These are phyloP conservation scores for Axea sp. DNA, from an alignment of 2,888 invertebrate species.

Conservation along the genomic window DNA sequence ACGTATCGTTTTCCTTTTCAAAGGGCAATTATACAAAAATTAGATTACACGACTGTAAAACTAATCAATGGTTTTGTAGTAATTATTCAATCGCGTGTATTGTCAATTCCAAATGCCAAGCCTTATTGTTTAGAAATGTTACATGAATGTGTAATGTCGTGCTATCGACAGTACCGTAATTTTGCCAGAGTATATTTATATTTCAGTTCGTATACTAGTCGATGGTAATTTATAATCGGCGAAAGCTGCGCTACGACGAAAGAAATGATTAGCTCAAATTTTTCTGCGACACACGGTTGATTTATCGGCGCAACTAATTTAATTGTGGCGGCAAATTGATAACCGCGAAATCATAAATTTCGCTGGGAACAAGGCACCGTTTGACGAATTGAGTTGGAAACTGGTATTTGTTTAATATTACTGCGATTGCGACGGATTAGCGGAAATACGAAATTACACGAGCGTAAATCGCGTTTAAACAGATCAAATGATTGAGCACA, in stretches of 20 bases:
- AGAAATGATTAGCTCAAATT: slow-evolving; percentile 14
- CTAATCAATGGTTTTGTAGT: slow-evolving; percentile 29
- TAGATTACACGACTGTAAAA: slow-evolving; percentile 24
- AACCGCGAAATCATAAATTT: no score
- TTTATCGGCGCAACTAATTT: slow-evolving; percentile 15
- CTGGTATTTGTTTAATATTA: neutral
- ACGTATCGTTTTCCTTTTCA: slow-evolving; percentile 8
- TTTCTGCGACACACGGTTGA: neutral
- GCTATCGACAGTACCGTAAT: slow-evolving; percentile 16
- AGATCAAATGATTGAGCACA: neutral
- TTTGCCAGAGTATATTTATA: slow-evolving; percentile 18
- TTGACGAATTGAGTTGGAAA: neutral
- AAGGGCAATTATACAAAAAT: slow-evolving; percentile 31
- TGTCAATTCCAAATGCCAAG: slow-evolving; percentile 31
- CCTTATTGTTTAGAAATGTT: slow-evolving; percentile 44
- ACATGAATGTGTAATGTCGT: slow-evolving; percentile 31
- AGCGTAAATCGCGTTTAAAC: neutral
- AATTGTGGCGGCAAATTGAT: slow-evolving; percentile 20
- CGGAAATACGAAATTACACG: neutral
- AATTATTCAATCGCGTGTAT: slow-evolving; percentile 45
- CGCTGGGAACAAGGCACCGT: no score
- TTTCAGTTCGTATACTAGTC: slow-evolving; percentile 7
- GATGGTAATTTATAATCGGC: slow-evolving; percentile 18
- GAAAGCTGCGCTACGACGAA: neutral
- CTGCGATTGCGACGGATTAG: neutral